Evolutionary conservation across 2,888 invertebrate genomes (phyloP), one percentile per base, ranked within the genome.

Genomic region (Argyra leucocephala): DNA sequence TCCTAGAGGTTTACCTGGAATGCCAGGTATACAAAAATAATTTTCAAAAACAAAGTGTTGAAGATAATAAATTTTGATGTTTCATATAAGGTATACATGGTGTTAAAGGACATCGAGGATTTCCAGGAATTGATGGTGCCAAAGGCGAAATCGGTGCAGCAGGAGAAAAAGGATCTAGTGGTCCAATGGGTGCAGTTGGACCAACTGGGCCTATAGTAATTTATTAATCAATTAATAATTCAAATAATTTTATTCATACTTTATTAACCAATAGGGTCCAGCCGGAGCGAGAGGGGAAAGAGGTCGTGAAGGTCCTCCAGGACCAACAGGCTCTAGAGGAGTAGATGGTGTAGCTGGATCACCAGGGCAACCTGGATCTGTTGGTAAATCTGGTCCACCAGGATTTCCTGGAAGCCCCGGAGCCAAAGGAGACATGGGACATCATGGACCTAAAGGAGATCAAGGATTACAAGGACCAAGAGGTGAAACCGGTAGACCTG

Each of bases 381-480:
- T 88, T 63, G 94, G 94, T 1, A 92, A 93, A 80, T 82, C 89
- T 22, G 94, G 93, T 3, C 82, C 91, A 21, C 91, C 92, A 24
- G 94, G 94, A 2, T 91, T 92, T 74, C 90, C 91, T 9, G 94
- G 94, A 36, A 74, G 69, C 68, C 87, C 89, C 24, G 93, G 93
- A 3, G 80, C 85, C 48, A 93, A 92, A 81, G 93, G 92, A 18
- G 91, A 92, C 76, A 84, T 84, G 79, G 93, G 93, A 23, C 73
- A 82, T 63, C 76, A 79, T 66, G 93, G 92, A 0, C 86, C 89
- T 0, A 90, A 91, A 79, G 93, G 92, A 61, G 88, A 88, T 73
- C 88, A 88, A 80, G 92, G 92, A 12, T 80, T 88, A 61, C 91
- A 91, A 83, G 92, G 91, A 1, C 87, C 88, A 0, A 81, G 90